These are phyloP conservation scores for Anableps anableps DNA, from an alignment of 2,797 vertebrate species.

Conservation along the genomic window DNA sequence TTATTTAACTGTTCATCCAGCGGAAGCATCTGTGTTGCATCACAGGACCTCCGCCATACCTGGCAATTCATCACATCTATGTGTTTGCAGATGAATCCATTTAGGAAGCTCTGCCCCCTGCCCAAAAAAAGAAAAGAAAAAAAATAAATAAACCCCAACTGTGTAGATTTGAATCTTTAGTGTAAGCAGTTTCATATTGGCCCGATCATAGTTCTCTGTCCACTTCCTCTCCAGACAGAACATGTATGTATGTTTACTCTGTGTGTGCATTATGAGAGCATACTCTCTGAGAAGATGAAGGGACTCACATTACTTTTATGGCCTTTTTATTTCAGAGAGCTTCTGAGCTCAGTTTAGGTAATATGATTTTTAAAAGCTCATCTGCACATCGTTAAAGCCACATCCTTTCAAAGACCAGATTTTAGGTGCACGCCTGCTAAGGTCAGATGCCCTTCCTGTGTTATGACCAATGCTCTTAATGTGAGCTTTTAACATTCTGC, in stretches of 20 bases:
- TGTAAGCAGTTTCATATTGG: conserved; percentile 18
- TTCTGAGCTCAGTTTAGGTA: conserved; percentile 56
- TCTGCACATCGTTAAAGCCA: conserved; percentile 52
- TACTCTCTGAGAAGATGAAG: conserved; percentile 42
- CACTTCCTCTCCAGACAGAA: conserved; percentile 48
- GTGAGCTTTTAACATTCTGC: not conserved
- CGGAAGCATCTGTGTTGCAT: conserved; percentile 31
- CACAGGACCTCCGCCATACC: conserved; percentile 41
- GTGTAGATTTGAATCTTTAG: conserved; percentile 8
- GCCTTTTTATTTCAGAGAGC: conserved; percentile 63
- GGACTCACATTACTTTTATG: conserved; percentile 74
- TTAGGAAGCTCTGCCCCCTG: conserved; percentile 22
- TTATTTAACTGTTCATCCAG: conserved; percentile 56
- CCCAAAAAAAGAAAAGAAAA: not conserved
- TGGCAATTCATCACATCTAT: conserved; percentile 49
- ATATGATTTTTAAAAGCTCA: conserved; percentile 64
- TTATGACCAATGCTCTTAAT: not conserved
- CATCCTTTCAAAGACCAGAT: conserved; percentile 38
- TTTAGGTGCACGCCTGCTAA: conserved; percentile 20
- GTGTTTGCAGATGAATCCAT: conserved; percentile 43
- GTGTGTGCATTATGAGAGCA: conserved; percentile 33
- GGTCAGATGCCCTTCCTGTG: not conserved
- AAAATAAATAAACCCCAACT: not conserved
- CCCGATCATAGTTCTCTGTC: conserved; percentile 23
- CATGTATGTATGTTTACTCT: conserved; percentile 53